Percentiles rank a stretch among this genome's conserved stretches.
phyloP scores from a whole-genome alignment of 2,113 vertebrate genomes.

The Pedionomus torquatus region DNA sequence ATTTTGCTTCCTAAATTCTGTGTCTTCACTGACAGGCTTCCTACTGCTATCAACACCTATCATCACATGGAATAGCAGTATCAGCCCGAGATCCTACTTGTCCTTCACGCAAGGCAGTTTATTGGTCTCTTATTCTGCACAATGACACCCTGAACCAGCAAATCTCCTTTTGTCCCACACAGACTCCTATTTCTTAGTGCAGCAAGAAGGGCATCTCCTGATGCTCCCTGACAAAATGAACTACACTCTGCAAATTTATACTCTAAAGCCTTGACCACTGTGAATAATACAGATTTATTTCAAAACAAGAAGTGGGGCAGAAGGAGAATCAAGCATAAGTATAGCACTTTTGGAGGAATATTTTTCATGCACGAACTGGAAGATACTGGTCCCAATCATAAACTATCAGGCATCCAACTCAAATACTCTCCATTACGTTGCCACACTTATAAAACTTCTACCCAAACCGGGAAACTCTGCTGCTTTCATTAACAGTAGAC shows the following conservation, averaged over 20 bases:
- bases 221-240: not conserved
- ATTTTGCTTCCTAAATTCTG: not conserved
- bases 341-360: not conserved
- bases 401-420: not conserved
- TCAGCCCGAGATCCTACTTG: not conserved
- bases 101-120: not conserved
- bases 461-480: not conserved
- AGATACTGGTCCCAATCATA: not conserved
- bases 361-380: not conserved
- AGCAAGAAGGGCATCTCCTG: not conserved
- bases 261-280: not conserved
- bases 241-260: not conserved
- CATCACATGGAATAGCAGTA: not conserved
- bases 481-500: slow-evolving; percentile 36
- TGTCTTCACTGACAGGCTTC: not conserved
- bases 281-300: not conserved
- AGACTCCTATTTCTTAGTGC: not conserved
- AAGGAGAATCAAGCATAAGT: not conserved
- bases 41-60: not conserved
- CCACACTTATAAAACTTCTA: not conserved
- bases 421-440: not conserved
- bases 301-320: not conserved
- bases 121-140: not conserved
- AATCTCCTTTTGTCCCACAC: not conserved
- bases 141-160: not conserved